Conservation (phyloP, 2,888 invertebrate species). For the Urechis unicinctus region DNA sequence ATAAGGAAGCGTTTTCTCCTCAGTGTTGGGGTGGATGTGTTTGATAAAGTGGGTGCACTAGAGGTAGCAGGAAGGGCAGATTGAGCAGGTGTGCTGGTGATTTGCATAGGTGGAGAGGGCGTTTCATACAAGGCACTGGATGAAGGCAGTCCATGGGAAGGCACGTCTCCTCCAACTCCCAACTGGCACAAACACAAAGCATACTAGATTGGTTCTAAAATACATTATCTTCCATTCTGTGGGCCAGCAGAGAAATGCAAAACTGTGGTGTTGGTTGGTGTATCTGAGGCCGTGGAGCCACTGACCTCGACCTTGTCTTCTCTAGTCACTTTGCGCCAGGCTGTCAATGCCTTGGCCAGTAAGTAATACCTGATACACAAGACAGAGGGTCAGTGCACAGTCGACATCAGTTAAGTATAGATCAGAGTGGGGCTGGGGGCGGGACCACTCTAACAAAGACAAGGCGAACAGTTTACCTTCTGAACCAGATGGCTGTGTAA, state of each 20-base stretch:
- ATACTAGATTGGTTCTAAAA: too few relatives aligned
- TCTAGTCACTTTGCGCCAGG: slow-evolving; percentile 24
- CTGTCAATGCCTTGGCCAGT: slow-evolving; percentile 30
- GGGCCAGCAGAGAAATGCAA: not conserved
- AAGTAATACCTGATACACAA: slow-evolving; percentile 32
- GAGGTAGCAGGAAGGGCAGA: not conserved
- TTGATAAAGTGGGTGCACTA: not conserved
- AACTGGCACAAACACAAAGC: too few relatives aligned
- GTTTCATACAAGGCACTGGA: not conserved
- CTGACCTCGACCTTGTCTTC: too few relatives aligned
- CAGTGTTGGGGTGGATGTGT: not conserved
- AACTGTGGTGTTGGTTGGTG: not conserved
- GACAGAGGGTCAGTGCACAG: too few relatives aligned
- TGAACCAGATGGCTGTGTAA: slow-evolving; percentile 21
- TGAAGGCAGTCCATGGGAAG: too few relatives aligned
- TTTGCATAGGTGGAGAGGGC: not conserved
- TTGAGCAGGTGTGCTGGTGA: not conserved
- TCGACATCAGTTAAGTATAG: too few relatives aligned
- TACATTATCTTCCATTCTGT: not conserved
- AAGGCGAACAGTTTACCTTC: slow-evolving; percentile 21
- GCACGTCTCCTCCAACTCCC: too few relatives aligned
- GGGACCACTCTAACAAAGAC: too few relatives aligned
- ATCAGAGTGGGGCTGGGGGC: too few relatives aligned
- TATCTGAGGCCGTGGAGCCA: too few relatives aligned
- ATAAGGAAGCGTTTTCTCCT: slow-evolving; percentile 22